Evolutionary conservation across 2,113 vertebrate species (phyloP), one percentile per base, ranked within the genome.

Genomic region (Centropus bengalensis): DNA sequence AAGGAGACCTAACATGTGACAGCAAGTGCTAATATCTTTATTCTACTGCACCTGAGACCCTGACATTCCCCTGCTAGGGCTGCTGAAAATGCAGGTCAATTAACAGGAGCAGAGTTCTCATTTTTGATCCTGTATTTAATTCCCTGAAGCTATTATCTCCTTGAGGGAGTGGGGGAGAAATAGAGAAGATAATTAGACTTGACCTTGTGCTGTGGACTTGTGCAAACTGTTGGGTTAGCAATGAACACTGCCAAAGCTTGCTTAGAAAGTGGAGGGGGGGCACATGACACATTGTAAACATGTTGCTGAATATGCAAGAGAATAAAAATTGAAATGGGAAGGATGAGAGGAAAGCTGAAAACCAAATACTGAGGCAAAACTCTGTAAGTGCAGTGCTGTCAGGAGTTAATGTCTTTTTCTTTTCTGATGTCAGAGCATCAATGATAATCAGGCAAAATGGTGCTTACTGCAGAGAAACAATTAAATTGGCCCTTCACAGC

Each of bases 41-140:
- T 54, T 90, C 60, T 91, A 30, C 76, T 91, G 77, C 68, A 68
- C 81, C 77, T 77, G 56, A 95, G 83, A 60, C 49, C 66, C 91
- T 82, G 78, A 54, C 30, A 38, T 77, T 63, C 20, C 6, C 10
- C 77, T 87, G 54, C 26, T 55, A 51, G 16, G 51, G 51, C 80
- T 90, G 92, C 78, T 69, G 51, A 55, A 91, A 92, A 88, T 82
- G 55, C 86, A 67, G 88, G 91, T 68, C 88, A 77, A 88, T 96
- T 96, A 90, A 66, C 47, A 45, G 82, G 77, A 80, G 30, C 64
- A 63, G 32, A 86, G 42, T 73, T 79, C 47, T 89, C 86, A 84
- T 85, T 93, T 94, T 66, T 77, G 59, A 69, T 63, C 73, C 88
- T 27, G n/a, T 94, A 28, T 85, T 80, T 93, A 94, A 89, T 82